Conservation (phyloP, 2,888 invertebrate genomes). For the Scaptomyza polygonia region DNA sequence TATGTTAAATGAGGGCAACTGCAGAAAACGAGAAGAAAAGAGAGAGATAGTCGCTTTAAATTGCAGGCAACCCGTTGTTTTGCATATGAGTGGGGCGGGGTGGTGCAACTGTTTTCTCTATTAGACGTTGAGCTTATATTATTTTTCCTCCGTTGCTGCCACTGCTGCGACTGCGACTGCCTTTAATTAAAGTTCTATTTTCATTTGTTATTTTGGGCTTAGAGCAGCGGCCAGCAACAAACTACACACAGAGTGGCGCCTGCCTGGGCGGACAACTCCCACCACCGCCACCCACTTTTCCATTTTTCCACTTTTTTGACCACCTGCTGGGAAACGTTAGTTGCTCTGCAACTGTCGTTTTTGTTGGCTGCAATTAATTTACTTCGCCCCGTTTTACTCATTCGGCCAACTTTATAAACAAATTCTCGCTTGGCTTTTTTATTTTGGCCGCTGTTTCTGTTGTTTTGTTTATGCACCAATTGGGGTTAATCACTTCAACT, state of each 20-base stretch:
- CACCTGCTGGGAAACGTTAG: slow-evolving; percentile 56
- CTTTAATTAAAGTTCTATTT: slow-evolving; percentile 76
- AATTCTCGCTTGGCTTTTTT: slow-evolving; percentile 12
- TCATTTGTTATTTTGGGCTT: slow-evolving; percentile 63
- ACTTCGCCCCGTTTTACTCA: slow-evolving; percentile 42
- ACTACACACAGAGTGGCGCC: slow-evolving; percentile 56
- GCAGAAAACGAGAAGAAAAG: slow-evolving; percentile 12
- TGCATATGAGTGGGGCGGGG: slow-evolving; percentile 27
- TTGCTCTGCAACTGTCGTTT: slow-evolving; percentile 54
- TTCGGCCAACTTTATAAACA: slow-evolving; percentile 64
- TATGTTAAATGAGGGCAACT: slow-evolving; percentile 51
- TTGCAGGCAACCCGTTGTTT: slow-evolving; percentile 63
- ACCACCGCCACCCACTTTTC: slow-evolving; percentile 7
- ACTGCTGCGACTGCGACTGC: slow-evolving; percentile 30
- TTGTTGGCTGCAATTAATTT: slow-evolving; percentile 70
- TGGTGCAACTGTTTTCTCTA: slow-evolving; percentile 50
- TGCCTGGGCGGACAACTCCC: slow-evolving; percentile 32
- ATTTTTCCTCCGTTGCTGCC: slow-evolving; percentile 21
- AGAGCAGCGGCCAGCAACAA: slow-evolving; percentile 26
- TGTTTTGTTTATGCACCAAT: slow-evolving; percentile 69
- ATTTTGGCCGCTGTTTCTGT: slow-evolving; percentile 8
- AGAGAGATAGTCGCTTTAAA: slow-evolving; percentile 57
- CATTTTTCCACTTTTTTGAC: slow-evolving; percentile 27
- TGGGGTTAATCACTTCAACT: slow-evolving; percentile 57
- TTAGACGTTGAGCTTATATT: slow-evolving; percentile 47